These are phyloP conservation scores for Phalanger gymnotis DNA, from an alignment of 2,797 vertebrate genomes.

Conservation along the genomic window DNA sequence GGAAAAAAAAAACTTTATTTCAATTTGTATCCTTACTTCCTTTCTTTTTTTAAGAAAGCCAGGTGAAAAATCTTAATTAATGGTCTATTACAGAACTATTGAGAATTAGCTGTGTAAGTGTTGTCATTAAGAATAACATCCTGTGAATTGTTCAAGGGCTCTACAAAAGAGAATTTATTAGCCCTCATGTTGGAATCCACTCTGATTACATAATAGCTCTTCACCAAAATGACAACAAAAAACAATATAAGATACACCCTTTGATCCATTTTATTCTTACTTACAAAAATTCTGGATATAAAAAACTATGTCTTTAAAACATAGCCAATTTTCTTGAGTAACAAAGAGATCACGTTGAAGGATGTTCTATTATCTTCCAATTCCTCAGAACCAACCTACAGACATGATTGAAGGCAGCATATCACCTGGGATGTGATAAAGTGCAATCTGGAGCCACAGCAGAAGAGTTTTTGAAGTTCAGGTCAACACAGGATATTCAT, in stretches of 20 bases:
- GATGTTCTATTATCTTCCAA: background rate
- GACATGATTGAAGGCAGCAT: background rate
- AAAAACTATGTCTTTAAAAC: background rate
- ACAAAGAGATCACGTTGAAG: background rate
- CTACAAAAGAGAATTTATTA: constrained; percentile 20
- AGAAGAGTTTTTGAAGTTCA: background rate
- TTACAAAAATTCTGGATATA: background rate
- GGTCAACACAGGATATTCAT: background rate
- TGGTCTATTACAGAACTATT: constrained; percentile 27
- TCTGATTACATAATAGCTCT: constrained; percentile 55
- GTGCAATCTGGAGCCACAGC: background rate
- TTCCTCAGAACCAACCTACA: background rate
- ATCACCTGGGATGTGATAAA: background rate
- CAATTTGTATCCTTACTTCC: background rate
- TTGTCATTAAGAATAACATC: constrained; percentile 48
- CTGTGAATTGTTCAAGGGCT: constrained; percentile 35
- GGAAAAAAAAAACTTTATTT: background rate
- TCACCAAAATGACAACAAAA: constrained; percentile 25
- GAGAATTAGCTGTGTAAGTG: constrained; percentile 46
- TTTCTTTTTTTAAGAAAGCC: background rate
- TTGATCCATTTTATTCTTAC: background rate
- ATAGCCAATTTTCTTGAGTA: accelerated
- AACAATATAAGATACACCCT: constrained; percentile 13
- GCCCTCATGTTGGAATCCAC: constrained; percentile 17
- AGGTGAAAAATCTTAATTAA: constrained; percentile 36